Evolutionary conservation across 2,888 invertebrate genomes (phyloP), one percentile per base, ranked within the genome.

Genomic region (Plagiodera versicolora): DNA sequence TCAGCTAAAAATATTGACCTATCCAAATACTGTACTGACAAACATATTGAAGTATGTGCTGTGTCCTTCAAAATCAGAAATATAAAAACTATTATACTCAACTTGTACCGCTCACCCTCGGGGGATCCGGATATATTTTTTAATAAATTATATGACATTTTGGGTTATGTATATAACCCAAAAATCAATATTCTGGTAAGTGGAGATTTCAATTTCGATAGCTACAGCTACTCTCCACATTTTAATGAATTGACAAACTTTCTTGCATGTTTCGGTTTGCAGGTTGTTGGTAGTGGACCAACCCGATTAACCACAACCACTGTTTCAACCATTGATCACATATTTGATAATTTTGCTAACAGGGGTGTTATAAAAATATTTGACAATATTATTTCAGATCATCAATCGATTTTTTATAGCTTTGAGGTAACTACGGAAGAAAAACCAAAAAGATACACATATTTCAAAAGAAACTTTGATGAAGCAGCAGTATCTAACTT

Each of bases 51-150:
- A 50, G 50, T 50, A 32, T 50, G 50, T 50, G 50, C 50, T 6
- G 35, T 50, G 3, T 50, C 50, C 10, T 50, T 50, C n/a, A 28
- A 30, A 32, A n/a, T 32, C 18, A 50, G n/a, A 4, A 50, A 50
- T 24, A n/a, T 50, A 30, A 50, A 24, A 28, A 50, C 35, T 28
- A 50, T 50, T 32, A 30, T 28, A 50, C 28, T 50, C 6, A 50
- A 50, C 30, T 50, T 17, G n/a, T 50, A 28, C 18, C 35, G 50
- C 11, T 50, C 14, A 30, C 35, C 50, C 4, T n/a, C n/a, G n/a
- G n/a, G n/a, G n/a, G n/a, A n/a, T n/a, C n/a, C n/a, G n/a, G n/a
- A n/a, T n/a, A n/a, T n/a, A n/a, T n/a, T n/a, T n/a, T n/a, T n/a
- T n/a, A n/a, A n/a, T n/a, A n/a, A n/a, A n/a, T n/a, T n/a, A n/a